phyloP scores from a whole-genome alignment of 2,797 vertebrate species.

The Anomalospiza imberbis region DNA sequence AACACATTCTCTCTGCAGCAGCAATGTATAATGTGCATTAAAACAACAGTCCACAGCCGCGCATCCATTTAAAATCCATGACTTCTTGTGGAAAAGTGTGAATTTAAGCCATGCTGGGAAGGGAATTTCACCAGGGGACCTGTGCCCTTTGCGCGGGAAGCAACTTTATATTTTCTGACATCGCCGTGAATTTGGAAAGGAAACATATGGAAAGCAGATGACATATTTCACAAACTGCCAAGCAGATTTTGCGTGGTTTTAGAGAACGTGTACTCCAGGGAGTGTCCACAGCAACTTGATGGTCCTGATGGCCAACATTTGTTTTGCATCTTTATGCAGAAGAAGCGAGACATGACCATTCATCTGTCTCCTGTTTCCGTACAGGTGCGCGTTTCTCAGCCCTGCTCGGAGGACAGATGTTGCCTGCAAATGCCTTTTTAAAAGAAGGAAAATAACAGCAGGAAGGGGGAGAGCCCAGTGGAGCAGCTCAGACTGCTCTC shows the following conservation, averaged over 20 bases:
- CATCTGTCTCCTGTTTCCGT: not conserved
- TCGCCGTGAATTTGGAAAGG: not conserved
- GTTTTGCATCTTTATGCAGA: not conserved
- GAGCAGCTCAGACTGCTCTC: not conserved
- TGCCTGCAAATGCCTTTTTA: constrained; percentile 1
- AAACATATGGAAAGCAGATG: constrained; percentile 48
- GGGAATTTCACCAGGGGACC: not conserved
- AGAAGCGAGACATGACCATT: not conserved
- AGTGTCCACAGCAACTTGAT: constrained; percentile 27
- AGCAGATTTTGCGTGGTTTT: constrained; percentile 32
- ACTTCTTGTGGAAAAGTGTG: not conserved
- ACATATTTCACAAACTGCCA: constrained; percentile 47
- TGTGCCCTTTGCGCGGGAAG: not conserved
- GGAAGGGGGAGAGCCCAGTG: not conserved
- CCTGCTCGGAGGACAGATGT: not conserved
- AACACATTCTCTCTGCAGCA: not conserved
- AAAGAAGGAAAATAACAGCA: not conserved
- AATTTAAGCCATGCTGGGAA: not conserved
- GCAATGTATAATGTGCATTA: fast-evolving
- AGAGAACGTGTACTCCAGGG: not conserved
- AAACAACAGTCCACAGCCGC: not conserved
- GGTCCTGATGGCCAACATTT: constrained; percentile 22
- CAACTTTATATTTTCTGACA: constrained; percentile 3
- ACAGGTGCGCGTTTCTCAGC: not conserved
- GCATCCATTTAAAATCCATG: not conserved